A percentile compares a stretch with the other conserved stretches of the same genome.
Conservation (phyloP, 2,797 vertebrate genomes). For the Catharus ustulatus region DNA sequence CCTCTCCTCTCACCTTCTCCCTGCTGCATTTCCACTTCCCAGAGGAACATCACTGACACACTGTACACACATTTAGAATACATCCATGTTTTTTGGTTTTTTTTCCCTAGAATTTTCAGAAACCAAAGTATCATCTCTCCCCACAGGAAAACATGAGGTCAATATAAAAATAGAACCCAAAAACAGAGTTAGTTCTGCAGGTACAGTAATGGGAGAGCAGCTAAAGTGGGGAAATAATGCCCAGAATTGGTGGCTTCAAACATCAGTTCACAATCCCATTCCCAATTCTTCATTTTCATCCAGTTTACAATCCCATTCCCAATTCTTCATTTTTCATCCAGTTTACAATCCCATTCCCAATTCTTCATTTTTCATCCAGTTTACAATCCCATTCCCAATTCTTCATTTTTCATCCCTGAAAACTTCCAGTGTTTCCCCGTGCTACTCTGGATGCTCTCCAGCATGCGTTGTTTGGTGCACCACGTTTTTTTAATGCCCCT, state of each 20-base stretch:
- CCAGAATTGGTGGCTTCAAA: fast-evolving
- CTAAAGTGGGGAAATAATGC: not conserved
- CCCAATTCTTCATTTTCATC: too few relatives aligned
- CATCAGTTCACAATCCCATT: too few relatives aligned
- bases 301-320: not conserved
- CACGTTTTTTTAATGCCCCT: too few relatives aligned
- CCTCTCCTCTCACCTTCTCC: not conserved
- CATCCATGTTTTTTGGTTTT: fast-evolving
- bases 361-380: too few relatives aligned
- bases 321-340: too few relatives aligned
- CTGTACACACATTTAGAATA: not conserved
- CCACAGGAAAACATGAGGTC: not conserved
- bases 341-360: too few relatives aligned
- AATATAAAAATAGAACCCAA: not conserved
- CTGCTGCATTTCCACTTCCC: not conserved
- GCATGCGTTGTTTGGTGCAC: fast-evolving
- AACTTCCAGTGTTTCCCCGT: not conserved
- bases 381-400: not conserved
- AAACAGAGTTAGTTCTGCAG: not conserved
- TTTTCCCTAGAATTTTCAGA: not conserved
- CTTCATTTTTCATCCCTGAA: not conserved
- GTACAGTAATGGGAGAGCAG: not conserved
- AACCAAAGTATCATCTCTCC: not conserved
- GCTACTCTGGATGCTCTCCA: not conserved
- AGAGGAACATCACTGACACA: fast-evolving